phyloP scores from a whole-genome alignment of 2,888 invertebrate species.

The Marasmarcha lunaedactyla region DNA sequence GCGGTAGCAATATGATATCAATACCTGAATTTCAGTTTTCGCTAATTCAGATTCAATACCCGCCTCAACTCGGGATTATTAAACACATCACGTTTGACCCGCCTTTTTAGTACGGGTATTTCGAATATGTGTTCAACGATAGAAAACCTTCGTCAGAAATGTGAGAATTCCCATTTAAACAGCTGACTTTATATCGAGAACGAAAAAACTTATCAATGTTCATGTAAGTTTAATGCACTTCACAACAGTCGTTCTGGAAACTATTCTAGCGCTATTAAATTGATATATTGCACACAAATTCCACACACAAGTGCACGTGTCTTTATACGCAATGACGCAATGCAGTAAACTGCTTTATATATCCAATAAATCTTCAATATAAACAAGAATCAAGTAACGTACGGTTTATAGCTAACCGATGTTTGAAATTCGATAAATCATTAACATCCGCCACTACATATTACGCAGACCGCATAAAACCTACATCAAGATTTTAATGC shows the following conservation, averaged over 20 bases:
- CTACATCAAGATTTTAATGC: slow-evolving; percentile 23
- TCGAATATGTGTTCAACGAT: slow-evolving; percentile 7
- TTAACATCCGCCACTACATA: slow-evolving; percentile 50
- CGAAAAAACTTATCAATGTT: too few species aligned
- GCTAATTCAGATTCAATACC: slow-evolving; percentile 19
- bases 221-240: too few species aligned
- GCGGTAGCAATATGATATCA: too few species aligned
- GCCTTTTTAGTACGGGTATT: slow-evolving; percentile 11
- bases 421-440: slow-evolving; percentile 56
- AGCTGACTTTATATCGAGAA: too few species aligned
- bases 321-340: slow-evolving; percentile 29
- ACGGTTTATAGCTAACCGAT: slow-evolving; percentile 41
- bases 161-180: too few species aligned
- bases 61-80: slow-evolving; percentile 15
- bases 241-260: not conserved
- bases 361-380: slow-evolving; percentile 43
- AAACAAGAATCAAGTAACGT: slow-evolving; percentile 41
- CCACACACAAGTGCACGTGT: not conserved
- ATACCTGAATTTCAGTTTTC: not conserved
- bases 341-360: slow-evolving; percentile 34
- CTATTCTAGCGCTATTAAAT: not conserved
- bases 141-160: slow-evolving; percentile 4
- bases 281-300: not conserved
- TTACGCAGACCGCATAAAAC: slow-evolving; percentile 27
- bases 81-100: slow-evolving; percentile 15